phyloP scores from a whole-genome alignment of 2,888 invertebrate genomes.

The Catotricha subobsoleta region DNA sequence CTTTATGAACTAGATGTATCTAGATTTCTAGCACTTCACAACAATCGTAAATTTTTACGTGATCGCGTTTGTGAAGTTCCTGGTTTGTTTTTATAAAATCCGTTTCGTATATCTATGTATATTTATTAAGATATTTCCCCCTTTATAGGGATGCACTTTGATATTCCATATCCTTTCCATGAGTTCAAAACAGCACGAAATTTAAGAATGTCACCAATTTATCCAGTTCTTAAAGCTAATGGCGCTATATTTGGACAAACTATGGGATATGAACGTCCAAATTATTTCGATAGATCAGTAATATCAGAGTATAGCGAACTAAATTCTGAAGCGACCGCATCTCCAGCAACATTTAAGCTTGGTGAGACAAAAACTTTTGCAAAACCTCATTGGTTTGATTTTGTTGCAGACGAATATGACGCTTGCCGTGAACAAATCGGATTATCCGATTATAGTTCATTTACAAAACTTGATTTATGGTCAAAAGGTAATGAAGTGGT shows the following conservation, averaged over 20 bases:
- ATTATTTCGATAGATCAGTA: slow-evolving; percentile 59
- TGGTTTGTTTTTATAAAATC: too few relatives aligned
- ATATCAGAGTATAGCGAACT: slow-evolving; percentile 17
- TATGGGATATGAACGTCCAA: slow-evolving; percentile 93
- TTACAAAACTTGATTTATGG: slow-evolving; percentile 89
- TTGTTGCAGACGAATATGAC: slow-evolving; percentile 74
- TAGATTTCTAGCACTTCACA: slow-evolving; percentile 80
- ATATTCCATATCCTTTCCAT: slow-evolving; percentile 62
- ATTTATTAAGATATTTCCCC: background rate
- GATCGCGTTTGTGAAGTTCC: slow-evolving; percentile 88
- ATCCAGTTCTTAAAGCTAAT: slow-evolving; percentile 72
- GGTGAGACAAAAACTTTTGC: slow-evolving; percentile 71
- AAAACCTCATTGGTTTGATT: slow-evolving; percentile 86
- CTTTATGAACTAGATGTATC: slow-evolving; percentile 80
- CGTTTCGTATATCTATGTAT: too few relatives aligned
- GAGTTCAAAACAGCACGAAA: slow-evolving; percentile 81
- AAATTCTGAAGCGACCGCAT: background rate
- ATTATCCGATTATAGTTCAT: slow-evolving; percentile 90
- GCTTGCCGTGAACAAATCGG: slow-evolving; percentile 87
- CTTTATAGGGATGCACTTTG: slow-evolving; percentile 48
- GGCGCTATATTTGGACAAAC: slow-evolving; percentile 93
- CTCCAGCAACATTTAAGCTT: slow-evolving; percentile 35
- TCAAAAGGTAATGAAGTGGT: slow-evolving; percentile 79
- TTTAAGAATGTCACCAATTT: slow-evolving; percentile 85
- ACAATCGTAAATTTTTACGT: slow-evolving; percentile 79